phyloP scores from a whole-genome alignment of 2,113 vertebrate species.

The Recurvirostra avosetta region DNA sequence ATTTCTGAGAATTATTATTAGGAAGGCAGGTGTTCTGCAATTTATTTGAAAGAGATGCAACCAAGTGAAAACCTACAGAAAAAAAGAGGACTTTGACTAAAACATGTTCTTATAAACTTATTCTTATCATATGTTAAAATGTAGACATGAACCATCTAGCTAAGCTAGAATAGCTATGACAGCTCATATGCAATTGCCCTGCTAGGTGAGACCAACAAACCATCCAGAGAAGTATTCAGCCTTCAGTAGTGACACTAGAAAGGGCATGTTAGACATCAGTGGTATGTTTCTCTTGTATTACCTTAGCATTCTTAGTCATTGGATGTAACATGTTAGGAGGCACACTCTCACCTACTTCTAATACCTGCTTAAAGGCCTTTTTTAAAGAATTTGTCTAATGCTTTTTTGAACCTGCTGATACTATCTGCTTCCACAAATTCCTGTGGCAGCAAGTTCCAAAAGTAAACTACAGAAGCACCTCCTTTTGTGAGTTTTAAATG shows the following conservation, averaged over 20 bases:
- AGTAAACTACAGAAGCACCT: not conserved
- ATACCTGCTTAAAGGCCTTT: not conserved
- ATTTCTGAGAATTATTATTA: slow-evolving; percentile 7
- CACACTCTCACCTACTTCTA: not conserved
- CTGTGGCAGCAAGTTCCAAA: not conserved
- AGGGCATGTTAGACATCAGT: not conserved
- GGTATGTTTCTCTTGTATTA: not conserved
- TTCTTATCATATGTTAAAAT: not conserved
- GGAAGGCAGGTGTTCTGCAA: not conserved
- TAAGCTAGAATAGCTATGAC: not conserved
- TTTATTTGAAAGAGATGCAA: not conserved
- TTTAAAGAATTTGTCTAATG: not conserved
- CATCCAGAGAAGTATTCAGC: not conserved
- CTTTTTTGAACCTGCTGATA: not conserved
- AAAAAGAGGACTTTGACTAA: not conserved
- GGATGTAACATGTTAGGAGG: not conserved
- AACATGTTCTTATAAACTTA: not conserved
- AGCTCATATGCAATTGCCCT: not conserved
- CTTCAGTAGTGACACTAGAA: not conserved
- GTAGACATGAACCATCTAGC: not conserved
- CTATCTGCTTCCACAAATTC: not conserved
- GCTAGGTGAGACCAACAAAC: not conserved
- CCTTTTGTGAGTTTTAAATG: not conserved
- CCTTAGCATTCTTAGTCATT: not conserved
- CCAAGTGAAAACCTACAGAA: not conserved